Conservation (phyloP, 2,113 vertebrate genomes). For the Gila orcuttii region DNA sequence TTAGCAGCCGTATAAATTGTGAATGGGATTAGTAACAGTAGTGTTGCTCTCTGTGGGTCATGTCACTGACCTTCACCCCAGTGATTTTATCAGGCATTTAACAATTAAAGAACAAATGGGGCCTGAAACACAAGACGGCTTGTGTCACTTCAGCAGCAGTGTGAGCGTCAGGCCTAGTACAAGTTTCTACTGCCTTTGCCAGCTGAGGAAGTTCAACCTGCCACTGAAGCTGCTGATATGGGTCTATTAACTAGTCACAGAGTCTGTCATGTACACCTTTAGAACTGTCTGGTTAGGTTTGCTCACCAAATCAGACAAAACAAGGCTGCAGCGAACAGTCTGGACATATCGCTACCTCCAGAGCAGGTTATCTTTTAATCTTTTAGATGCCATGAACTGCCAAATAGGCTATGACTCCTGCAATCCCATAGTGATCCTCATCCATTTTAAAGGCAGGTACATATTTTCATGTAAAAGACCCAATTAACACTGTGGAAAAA, state of each 20-base stretch:
- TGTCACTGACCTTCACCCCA: conserved; percentile 47
- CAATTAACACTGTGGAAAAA: not conserved
- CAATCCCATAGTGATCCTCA: not conserved
- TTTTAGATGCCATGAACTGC: not conserved
- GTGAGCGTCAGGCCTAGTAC: not conserved
- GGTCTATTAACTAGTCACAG: not conserved
- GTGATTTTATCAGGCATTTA: conserved; percentile 58
- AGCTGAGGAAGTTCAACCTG: conserved; percentile 15
- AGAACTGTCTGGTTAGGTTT: not conserved
- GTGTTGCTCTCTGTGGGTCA: conserved; percentile 53
- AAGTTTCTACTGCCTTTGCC: not conserved
- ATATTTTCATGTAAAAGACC: not conserved
- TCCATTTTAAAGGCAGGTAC: not conserved
- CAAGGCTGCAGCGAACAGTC: not conserved
- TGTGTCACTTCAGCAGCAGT: not conserved
- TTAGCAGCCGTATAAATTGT: conserved; percentile 42
- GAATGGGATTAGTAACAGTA: conserved; percentile 48
- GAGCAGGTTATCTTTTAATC: not conserved
- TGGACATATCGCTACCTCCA: conserved; percentile 1
- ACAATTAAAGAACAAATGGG: conserved; percentile 52
- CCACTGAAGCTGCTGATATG: not conserved
- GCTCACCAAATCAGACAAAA: conserved; percentile 20
- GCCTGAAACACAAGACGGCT: conserved; percentile 43
- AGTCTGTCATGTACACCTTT: conserved; percentile 21
- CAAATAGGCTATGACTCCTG: not conserved